These are phyloP conservation scores for Teleopsis dalmanni DNA, from an alignment of 1,140 invertebrate genomes.

Conservation along the genomic window DNA sequence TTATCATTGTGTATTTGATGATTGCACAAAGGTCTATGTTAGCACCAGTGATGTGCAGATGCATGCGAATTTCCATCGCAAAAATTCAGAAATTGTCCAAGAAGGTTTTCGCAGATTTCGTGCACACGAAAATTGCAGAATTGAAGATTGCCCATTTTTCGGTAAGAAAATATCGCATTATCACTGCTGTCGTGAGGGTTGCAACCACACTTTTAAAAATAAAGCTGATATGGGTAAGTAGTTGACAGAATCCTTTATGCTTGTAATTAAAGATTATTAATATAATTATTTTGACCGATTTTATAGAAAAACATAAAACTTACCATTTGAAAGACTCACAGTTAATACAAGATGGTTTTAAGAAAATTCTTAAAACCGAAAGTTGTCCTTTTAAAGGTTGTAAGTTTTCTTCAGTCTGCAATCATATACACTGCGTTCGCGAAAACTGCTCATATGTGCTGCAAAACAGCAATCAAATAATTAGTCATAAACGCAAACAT, in stretches of 20 bases:
- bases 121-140: slow-evolving; percentile 40
- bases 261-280: not conserved
- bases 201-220: slow-evolving; percentile 96
- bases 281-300: not conserved
- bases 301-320: slow-evolving; percentile 93
- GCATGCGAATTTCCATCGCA: slow-evolving; percentile 97
- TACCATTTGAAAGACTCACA: slow-evolving; percentile 98
- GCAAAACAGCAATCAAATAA: slow-evolving; percentile 93
- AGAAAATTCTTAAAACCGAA: slow-evolving; percentile 98
- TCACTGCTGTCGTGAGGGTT: slow-evolving; percentile 83
- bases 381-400: slow-evolving; percentile 85
- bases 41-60: slow-evolving; percentile 98
- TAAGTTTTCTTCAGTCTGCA: slow-evolving; percentile 84
- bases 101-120: slow-evolving; percentile 60
- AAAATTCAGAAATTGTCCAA: slow-evolving; percentile 94
- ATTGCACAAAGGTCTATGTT: slow-evolving; percentile 96
- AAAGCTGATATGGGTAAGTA: slow-evolving; percentile 98
- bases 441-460: slow-evolving; percentile 92
- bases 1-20: slow-evolving; percentile 94
- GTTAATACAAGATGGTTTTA: slow-evolving; percentile 90
- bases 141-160: slow-evolving; percentile 76
- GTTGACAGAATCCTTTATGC: not conserved
- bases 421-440: slow-evolving; percentile 97
- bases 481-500: slow-evolving; percentile 96
- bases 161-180: slow-evolving; percentile 97